Evolutionary conservation across 2,797 vertebrate species (phyloP).

Genomic region (Sternotherus odoratus): DNA sequence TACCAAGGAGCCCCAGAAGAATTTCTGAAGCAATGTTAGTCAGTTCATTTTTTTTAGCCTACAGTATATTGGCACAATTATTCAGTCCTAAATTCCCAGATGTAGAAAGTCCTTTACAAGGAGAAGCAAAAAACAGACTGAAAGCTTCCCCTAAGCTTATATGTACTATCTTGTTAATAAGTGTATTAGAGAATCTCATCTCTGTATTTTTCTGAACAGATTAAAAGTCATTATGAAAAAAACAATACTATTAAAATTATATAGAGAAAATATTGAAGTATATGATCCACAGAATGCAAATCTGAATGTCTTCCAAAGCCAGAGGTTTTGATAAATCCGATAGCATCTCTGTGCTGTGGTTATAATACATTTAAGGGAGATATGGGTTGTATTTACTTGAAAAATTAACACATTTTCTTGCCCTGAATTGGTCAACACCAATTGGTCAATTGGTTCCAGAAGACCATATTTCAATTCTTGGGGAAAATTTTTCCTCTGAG

Average conservation of each 20-base stretch:
- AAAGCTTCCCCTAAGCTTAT: background rate
- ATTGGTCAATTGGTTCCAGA: background rate
- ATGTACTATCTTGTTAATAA: background rate
- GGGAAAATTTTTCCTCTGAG: background rate
- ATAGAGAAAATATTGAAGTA: background rate
- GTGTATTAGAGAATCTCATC: background rate
- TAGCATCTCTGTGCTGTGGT: background rate
- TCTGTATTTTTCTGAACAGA: background rate
- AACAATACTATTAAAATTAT: background rate
- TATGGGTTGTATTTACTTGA: background rate
- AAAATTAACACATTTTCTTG: background rate
- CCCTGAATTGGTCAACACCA: background rate
- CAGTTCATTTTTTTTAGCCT: background rate
- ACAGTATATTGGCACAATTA: background rate
- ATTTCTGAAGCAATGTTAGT: background rate
- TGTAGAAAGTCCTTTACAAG: background rate
- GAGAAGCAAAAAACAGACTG: accelerated
- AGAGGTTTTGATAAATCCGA: background rate
- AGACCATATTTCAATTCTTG: background rate
- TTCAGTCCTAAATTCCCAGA: background rate
- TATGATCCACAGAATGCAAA: background rate
- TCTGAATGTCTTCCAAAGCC: background rate
- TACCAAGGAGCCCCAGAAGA: background rate
- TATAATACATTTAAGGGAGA: background rate
- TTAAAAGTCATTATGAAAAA: background rate